A percentile compares a stretch with the other conserved stretches of the same genome.
Conservation (phyloP, 2,797 vertebrate genomes). For the Morus bassanus region DNA sequence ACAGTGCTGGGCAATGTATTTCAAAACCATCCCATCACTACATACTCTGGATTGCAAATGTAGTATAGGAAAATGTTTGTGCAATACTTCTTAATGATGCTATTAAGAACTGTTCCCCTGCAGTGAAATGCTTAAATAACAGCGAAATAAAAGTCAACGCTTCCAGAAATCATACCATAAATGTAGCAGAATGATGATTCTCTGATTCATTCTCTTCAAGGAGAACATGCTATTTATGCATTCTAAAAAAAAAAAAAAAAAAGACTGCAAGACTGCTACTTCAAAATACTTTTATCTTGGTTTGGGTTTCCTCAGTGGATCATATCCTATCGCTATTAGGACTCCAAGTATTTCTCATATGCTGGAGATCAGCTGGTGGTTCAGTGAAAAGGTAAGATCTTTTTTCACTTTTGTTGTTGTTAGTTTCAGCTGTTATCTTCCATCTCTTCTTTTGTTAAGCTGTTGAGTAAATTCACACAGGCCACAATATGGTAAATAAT, state of each 20-base stretch:
- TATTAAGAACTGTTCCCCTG: background rate
- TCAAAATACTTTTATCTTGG: background rate
- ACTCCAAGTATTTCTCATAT: background rate
- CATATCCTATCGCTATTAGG: background rate
- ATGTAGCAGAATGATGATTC: background rate
- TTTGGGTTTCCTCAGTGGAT: background rate
- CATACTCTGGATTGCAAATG: background rate
- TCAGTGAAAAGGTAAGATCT: background rate
- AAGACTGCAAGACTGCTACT: background rate
- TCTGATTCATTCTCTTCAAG: background rate
- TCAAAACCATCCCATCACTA: background rate
- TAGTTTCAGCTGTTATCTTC: background rate
- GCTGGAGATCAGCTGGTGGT: rapidly evolving
- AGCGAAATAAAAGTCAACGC: background rate
- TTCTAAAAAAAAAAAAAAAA: background rate
- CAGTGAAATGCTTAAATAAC: background rate
- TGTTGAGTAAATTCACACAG: background rate
- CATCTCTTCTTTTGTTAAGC: background rate
- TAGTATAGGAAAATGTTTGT: background rate
- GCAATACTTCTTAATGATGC: background rate
- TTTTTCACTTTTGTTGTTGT: background rate
- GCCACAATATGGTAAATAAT: background rate
- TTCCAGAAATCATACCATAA: background rate
- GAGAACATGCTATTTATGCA: background rate
- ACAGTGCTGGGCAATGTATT: background rate